Evolutionary conservation across 2,888 invertebrate genomes (phyloP), one percentile per base, ranked within the genome.

Genomic region (Bellardia bayeri): DNA sequence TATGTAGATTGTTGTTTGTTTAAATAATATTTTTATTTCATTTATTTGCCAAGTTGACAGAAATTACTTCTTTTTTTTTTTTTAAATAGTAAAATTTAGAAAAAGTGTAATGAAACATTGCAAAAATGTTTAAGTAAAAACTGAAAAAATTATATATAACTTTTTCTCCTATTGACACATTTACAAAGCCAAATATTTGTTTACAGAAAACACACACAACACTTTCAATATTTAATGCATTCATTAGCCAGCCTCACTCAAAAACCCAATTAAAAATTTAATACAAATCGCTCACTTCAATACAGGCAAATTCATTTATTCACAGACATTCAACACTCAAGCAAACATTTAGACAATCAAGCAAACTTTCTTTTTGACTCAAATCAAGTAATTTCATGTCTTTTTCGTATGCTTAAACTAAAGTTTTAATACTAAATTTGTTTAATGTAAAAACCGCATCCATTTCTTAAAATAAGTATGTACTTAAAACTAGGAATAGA

Each of bases 361-460:
- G 7, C 49, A 30, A 7, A 49, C 3, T n/a, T n/a, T 8, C 13
- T 76, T 51, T 11, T 40, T 9, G 6, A 6, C 11, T 37, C 16
- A 37, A 4, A 42, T 16, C 37, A 76, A 45, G 64, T 56, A 83
- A 64, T 72, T 78, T 78, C 63, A 49, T 54, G 42, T 33, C 23
- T n/a, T 30, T 71, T 71, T 83, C 64, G 45, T n/a, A 71, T 71
- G 64, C 42, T 64, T 54, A 33, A 37, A 42, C 3, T 61, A 63
- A 40, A 71, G 9, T 69, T 30, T 75, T 40, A 23, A 63, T 54
- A 54, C 23, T 68, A 49, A 58, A 82, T 54, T 64, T 79, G 63
- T 87, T 75, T n/a, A 58, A 16, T 66, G 61, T 88, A 88, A 82
- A 76, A 86, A 89, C 90, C 89, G 87, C 89, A 89, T 63, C 90